These are phyloP conservation scores for Numenius arquata DNA, from an alignment of 2,113 vertebrate species.

Conservation along the genomic window DNA sequence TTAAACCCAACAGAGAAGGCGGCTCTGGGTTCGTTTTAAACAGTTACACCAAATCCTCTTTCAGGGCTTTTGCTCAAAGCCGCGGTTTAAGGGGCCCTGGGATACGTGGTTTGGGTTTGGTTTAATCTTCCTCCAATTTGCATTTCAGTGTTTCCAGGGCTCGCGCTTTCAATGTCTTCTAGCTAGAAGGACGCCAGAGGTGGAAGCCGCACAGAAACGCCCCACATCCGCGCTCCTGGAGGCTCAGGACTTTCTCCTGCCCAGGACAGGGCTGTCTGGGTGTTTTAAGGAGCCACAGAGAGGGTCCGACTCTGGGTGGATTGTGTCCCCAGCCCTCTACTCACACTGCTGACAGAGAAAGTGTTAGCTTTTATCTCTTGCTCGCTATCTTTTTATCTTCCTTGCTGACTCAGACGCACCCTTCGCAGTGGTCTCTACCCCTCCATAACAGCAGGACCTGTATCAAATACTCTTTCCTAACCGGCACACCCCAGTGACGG, in stretches of 20 bases:
- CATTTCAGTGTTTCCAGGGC: neutral
- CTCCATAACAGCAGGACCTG: fast-evolving
- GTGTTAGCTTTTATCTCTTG: fast-evolving
- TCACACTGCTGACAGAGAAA: neutral
- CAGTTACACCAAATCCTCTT: neutral
- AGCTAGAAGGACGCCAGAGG: neutral
- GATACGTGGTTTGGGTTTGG: neutral
- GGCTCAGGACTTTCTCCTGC: neutral
- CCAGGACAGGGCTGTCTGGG: fast-evolving
- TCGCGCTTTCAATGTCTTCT: fast-evolving
- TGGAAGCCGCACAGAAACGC: neutral
- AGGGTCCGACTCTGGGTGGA: fast-evolving
- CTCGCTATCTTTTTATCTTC: neutral
- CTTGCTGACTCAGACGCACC: neutral
- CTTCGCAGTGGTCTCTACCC: neutral
- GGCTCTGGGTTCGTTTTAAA: neutral
- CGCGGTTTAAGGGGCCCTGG: neutral
- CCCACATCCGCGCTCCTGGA: neutral
- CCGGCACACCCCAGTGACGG: fast-evolving
- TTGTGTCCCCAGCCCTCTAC: neutral
- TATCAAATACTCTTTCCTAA: fast-evolving
- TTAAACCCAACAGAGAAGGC: neutral
- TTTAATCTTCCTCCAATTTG: neutral
- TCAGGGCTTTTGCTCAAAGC: neutral
- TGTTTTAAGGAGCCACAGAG: fast-evolving